Evolutionary conservation across 2,113 vertebrate species (phyloP), one percentile per base, ranked within the genome.

Genomic region (Chionomys nivalis): DNA sequence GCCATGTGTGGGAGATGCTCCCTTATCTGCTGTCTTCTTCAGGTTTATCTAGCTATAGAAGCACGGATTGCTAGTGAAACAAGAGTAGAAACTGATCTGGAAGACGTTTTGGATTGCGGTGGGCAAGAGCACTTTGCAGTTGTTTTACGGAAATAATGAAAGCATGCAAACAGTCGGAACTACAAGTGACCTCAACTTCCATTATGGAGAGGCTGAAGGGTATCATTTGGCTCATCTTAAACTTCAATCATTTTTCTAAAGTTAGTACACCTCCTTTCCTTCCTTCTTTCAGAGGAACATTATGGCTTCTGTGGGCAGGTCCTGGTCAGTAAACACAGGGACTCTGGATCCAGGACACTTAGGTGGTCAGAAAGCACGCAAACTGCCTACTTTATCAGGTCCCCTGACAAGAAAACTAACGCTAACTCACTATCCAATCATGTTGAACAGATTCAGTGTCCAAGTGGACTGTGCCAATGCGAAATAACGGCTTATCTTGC

Each of bases 251-350:
- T 76, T 90, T 94, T 94, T 89, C 12, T 55, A 36, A 36, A 52
- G 3, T 95, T 90, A 77, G 78, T 63, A 70, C 6, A 39, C 5
- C 47, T 10, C 61, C 78, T 90, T 94, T 33, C 73, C 70, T 91
- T 42, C 39, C 78, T 75, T 89, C 63, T 82, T 68, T 77, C 24
- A 87, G 86, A 94, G 49, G 73, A n/a, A 3, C 78, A 49, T 12
- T 73, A 91, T 91, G 89, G 44, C 83, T 96, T 95, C 72, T 85
- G 55, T 28, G 61, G 94, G 58, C 52, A 88, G 52, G 65, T 16
- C 23, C 65, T 73, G 42, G 66, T 81, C 13, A 88, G 49, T 79
- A 92, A 94, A 95, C 58, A 91, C 78, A 36, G 14, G 49, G 28
- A 70, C 87, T 85, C 26, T 83, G 72, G 75, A n/a, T 12, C 1